Evolutionary conservation across 1,140 invertebrate species (phyloP).

Genomic region (Zaprionus africanus): DNA sequence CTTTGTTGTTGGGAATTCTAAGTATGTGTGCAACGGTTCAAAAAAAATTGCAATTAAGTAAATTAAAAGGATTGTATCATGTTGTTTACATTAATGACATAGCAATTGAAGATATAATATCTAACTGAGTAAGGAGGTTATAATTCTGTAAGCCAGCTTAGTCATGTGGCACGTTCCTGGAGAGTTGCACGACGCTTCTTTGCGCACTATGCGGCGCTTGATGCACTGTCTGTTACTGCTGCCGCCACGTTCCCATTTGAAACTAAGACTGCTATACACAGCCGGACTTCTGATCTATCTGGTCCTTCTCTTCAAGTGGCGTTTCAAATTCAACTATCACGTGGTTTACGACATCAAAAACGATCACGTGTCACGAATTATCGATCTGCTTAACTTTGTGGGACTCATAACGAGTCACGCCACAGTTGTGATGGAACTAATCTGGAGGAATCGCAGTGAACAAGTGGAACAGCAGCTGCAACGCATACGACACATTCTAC

Average conservation of each 20-base stretch:
- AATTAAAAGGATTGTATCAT: no score
- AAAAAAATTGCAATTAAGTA: no score
- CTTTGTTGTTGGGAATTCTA: no score
- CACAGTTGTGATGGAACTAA: slow-evolving; percentile 34
- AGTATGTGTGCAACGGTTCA: no score
- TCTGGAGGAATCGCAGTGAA: slow-evolving; percentile 34
- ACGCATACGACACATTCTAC: slow-evolving; percentile 12
- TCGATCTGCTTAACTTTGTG: slow-evolving; percentile 46
- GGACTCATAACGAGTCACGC: slow-evolving; percentile 14
- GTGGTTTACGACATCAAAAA: slow-evolving; percentile 28
- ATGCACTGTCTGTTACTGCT: slow-evolving; percentile 48
- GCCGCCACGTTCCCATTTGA: slow-evolving; percentile 13
- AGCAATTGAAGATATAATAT: slow-evolving; percentile 35
- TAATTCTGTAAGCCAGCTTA: background rate
- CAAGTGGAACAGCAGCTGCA: slow-evolving; percentile 46
- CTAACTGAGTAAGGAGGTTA: background rate
- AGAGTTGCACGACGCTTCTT: slow-evolving; percentile 45
- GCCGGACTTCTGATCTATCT: background rate
- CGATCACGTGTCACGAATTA: slow-evolving; percentile 38
- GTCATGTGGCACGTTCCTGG: slow-evolving; percentile 47
- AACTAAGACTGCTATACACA: slow-evolving; percentile 35
- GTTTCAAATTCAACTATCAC: slow-evolving; percentile 37
- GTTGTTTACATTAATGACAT: no score
- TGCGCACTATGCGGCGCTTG: slow-evolving; percentile 37
- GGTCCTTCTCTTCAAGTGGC: background rate